These are phyloP conservation scores for Pollachius pollachius DNA, from an alignment of 2,113 vertebrate species.

Conservation along the genomic window DNA sequence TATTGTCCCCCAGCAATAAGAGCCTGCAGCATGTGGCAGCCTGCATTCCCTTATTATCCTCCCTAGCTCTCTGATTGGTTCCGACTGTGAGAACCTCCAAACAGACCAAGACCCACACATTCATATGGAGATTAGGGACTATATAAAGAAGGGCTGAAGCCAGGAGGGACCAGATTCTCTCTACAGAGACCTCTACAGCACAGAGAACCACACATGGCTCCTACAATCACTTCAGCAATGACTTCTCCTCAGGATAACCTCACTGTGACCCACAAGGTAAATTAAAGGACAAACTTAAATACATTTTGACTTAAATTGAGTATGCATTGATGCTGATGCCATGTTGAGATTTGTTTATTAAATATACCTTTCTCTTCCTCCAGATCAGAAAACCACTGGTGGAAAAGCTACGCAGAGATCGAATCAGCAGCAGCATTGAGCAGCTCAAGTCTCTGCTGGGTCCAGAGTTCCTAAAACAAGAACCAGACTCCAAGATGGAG, in stretches of 20 bases:
- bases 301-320: neutral
- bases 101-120: constrained; percentile 45
- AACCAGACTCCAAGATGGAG: constrained; percentile 28
- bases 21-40: constrained; percentile 5
- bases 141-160: constrained; percentile 38
- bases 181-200: constrained; percentile 41
- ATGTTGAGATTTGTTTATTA: constrained; percentile 20
- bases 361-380: neutral
- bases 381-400: too few species aligned
- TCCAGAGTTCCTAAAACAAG: constrained; percentile 60
- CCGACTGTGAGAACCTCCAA: constrained; percentile 49
- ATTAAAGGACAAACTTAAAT: constrained; percentile 5
- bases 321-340: neutral
- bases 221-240: constrained; percentile 37
- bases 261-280: constrained; percentile 40
- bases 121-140: constrained; percentile 49
- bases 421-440: constrained; percentile 53
- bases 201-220: constrained; percentile 50
- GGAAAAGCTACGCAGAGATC: constrained; percentile 7
- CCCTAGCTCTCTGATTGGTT: constrained; percentile 34
- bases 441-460: constrained; percentile 61
- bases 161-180: constrained; percentile 36
- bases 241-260: constrained; percentile 17
- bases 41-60: constrained; percentile 15
- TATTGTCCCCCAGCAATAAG: constrained; percentile 29